Conservation (phyloP, 2,797 vertebrate species). For the Nasua narica region DNA sequence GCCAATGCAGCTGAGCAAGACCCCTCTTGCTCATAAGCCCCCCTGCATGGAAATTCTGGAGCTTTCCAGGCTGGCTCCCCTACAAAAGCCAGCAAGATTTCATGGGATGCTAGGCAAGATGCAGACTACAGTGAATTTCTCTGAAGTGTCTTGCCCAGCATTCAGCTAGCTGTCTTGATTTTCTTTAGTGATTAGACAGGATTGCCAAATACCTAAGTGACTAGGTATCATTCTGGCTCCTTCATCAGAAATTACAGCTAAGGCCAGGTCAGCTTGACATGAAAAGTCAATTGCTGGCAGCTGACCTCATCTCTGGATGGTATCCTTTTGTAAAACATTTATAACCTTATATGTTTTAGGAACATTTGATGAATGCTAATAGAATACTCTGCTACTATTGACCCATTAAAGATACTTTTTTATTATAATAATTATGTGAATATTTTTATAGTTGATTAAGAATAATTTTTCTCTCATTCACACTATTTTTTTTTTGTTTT, state of each 20-base stretch:
- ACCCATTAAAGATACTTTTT: conserved; percentile 35
- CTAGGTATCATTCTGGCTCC: conserved; percentile 48
- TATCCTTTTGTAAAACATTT: conserved; percentile 43
- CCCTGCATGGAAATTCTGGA: neutral
- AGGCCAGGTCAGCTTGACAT: conserved; percentile 54
- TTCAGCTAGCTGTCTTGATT: neutral
- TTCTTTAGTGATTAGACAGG: conserved; percentile 9
- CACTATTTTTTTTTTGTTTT: neutral
- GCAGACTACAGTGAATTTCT: neutral
- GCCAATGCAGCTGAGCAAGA: neutral
- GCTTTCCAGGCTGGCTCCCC: neutral
- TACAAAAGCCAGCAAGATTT: neutral
- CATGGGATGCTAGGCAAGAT: neutral
- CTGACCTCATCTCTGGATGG: conserved; percentile 60
- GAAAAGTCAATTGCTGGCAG: conserved; percentile 61
- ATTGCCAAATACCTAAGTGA: conserved; percentile 51
- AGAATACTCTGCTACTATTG: conserved; percentile 46
- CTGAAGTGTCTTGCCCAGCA: neutral
- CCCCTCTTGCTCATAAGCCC: neutral
- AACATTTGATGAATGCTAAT: conserved; percentile 45
- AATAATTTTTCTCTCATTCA: conserved; percentile 32
- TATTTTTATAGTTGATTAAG: conserved; percentile 34
- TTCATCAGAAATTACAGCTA: conserved; percentile 61
- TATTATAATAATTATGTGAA: conserved; percentile 16
- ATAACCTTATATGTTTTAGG: conserved; percentile 52